These are phyloP conservation scores for Sternotherus odoratus DNA, from an alignment of 2,797 vertebrate genomes.

Conservation along the genomic window DNA sequence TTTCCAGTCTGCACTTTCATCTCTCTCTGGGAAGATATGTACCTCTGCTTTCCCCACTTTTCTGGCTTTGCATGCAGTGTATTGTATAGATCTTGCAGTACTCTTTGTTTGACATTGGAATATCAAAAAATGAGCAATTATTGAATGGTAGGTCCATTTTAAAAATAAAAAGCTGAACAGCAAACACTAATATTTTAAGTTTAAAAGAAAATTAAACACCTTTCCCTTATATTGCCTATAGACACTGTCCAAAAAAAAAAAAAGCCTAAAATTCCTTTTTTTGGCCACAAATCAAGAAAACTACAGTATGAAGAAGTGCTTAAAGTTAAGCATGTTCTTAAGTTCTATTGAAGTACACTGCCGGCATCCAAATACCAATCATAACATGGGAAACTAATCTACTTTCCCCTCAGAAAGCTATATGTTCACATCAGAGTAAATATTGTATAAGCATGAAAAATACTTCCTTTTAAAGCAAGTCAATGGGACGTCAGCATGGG, in stretches of 20 bases:
- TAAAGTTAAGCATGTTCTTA: constrained; percentile 71
- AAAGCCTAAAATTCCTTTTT: constrained; percentile 57
- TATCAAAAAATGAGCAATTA: constrained; percentile 26
- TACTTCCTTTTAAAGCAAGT: constrained; percentile 43
- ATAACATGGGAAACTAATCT: constrained; percentile 55
- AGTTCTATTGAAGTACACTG: constrained; percentile 65
- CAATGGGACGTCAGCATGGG: constrained; percentile 40
- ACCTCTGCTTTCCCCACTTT: not conserved
- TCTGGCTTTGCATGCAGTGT: constrained; percentile 29
- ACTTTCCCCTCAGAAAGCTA: constrained; percentile 60
- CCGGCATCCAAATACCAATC: constrained; percentile 71
- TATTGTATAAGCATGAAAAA: constrained; percentile 57
- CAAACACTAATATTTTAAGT: not conserved
- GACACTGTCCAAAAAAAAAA: constrained; percentile 20
- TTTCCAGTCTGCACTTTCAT: constrained; percentile 15
- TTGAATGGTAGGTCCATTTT: not conserved
- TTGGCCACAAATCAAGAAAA: constrained; percentile 60
- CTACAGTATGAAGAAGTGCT: constrained; percentile 66
- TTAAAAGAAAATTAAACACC: constrained; percentile 33
- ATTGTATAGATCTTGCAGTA: not conserved
- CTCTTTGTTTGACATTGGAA: constrained; percentile 7
- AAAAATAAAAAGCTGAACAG: not conserved
- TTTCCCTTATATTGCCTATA: constrained; percentile 46
- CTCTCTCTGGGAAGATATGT: not conserved
- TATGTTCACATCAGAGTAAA: constrained; percentile 42